Conservation (phyloP, 2,113 vertebrate species). For the Theropithecus gelada region DNA sequence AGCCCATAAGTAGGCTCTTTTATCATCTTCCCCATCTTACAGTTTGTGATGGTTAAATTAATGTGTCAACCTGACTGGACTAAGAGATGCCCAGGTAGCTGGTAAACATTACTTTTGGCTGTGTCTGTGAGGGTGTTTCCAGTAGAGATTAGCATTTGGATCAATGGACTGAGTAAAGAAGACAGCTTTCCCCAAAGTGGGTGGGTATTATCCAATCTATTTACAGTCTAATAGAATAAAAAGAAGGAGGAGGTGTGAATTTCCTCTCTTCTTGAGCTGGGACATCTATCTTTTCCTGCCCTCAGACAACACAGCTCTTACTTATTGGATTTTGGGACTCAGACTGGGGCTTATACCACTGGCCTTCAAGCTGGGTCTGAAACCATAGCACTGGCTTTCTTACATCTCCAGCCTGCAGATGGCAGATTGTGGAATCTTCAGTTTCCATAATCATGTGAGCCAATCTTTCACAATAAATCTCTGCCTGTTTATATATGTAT, state of each 20-base stretch:
- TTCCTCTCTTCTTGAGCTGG: neutral
- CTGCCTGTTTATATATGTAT: neutral
- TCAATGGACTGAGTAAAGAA: neutral
- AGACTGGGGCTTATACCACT: neutral
- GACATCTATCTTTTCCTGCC: neutral
- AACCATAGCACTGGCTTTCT: neutral
- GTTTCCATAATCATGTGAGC: neutral
- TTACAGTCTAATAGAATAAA: neutral
- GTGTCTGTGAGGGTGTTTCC: neutral
- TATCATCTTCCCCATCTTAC: neutral
- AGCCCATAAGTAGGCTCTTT: neutral
- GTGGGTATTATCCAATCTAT: neutral
- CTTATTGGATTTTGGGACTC: neutral
- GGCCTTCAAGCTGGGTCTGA: neutral
- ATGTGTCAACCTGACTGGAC: neutral
- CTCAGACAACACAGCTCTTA: neutral
- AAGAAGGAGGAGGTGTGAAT: neutral
- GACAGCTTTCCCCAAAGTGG: neutral
- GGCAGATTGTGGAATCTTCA: neutral
- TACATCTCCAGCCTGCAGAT: neutral
- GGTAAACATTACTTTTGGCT: neutral
- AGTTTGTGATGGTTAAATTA: neutral
- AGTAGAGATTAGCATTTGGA: neutral
- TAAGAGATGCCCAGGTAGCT: neutral
- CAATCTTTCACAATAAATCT: neutral